Conservation (phyloP, 1,140 invertebrate genomes). For the Aphaenogaster ashmeadi region DNA sequence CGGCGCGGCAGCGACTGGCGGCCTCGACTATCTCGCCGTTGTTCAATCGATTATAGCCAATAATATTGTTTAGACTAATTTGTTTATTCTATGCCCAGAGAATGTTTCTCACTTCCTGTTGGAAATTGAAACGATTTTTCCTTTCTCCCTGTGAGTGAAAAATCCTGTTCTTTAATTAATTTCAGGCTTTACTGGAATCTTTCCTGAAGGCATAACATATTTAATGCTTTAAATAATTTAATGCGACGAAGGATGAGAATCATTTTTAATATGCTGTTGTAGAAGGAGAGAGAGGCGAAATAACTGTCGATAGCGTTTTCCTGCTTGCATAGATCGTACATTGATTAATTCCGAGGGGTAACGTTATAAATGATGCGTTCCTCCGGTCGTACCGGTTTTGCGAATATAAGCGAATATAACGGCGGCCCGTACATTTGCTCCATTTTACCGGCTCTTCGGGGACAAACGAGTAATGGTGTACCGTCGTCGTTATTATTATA, state of each 20-base stretch:
- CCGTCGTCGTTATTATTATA: slow-evolving; percentile 72
- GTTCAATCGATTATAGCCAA: not conserved
- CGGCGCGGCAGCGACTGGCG: not conserved
- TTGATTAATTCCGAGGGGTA: slow-evolving; percentile 32
- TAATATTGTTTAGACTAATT: not conserved
- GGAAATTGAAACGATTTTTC: not conserved
- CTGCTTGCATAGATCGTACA: slow-evolving; percentile 7
- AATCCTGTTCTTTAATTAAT: not conserved
- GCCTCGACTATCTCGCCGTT: not conserved
- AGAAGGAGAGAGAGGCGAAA: not conserved
- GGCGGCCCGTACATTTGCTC: slow-evolving; percentile 44
- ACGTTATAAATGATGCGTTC: slow-evolving; percentile 46
- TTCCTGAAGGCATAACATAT: not conserved
- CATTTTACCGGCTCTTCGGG: slow-evolving; percentile 33
- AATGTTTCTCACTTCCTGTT: not conserved
- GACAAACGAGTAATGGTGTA: slow-evolving; percentile 61
- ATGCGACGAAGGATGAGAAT: not conserved
- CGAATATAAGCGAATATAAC: slow-evolving; percentile 25
- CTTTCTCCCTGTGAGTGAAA: not conserved
- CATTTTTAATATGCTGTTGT: not conserved
- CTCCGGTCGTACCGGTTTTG: slow-evolving; percentile 36
- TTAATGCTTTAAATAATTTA: not conserved
- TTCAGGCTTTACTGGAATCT: not conserved
- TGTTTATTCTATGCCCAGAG: not conserved
- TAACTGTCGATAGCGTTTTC: not conserved